Evolutionary conservation across 2,113 vertebrate species (phyloP), one percentile per base, ranked within the genome.

Genomic region (Morone chrysops): DNA sequence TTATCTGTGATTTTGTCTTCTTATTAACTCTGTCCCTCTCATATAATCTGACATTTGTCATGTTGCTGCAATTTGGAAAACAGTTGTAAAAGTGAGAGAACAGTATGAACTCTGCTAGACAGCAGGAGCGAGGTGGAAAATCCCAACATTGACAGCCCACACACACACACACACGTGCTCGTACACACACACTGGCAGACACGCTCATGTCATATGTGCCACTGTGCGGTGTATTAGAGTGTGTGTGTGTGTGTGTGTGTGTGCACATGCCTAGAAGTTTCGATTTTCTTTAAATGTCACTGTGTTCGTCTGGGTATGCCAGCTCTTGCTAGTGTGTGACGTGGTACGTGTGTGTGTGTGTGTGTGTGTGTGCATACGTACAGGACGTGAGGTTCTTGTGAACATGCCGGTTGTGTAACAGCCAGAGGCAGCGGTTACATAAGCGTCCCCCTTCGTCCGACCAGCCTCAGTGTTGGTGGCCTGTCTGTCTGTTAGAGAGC

Each of bases 371-470:
- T 25, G 25, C 25, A 25, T 59, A 22, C 7, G 40, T 57, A 60
- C 75, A 87, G 86, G 86, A 86, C 25, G 31, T 83, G 79, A 75
- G 77, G 83, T 93, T 90, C 86, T 81, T 92, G 85, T 87, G 89
- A 93, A 91, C 90, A 89, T 54, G 83, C 57, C 75, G 87, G 90
- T 94, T 95, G 93, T 94, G 85, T 94, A 95, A 94, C 91, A 87
- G 91, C 90, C 88, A 89, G 89, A 91, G 91, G 92, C 91, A 83
- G 78, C 75, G 8, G 90, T 95, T 94, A 93, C 82, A 89, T 95
- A 94, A 94, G 90, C 59, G 77, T 89, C 85, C 86, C 84, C 72
- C 61, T 85, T 89, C 57, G 56, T 90, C 72, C 31, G 86, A 87
- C 78, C 80, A 82, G 87, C 87, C 85, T 82, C 45, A 38, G 74